Evolutionary conservation across 2,888 invertebrate species (phyloP), one percentile per base, ranked within the genome.

Genomic region (Synanthedon tipuliformis): DNA sequence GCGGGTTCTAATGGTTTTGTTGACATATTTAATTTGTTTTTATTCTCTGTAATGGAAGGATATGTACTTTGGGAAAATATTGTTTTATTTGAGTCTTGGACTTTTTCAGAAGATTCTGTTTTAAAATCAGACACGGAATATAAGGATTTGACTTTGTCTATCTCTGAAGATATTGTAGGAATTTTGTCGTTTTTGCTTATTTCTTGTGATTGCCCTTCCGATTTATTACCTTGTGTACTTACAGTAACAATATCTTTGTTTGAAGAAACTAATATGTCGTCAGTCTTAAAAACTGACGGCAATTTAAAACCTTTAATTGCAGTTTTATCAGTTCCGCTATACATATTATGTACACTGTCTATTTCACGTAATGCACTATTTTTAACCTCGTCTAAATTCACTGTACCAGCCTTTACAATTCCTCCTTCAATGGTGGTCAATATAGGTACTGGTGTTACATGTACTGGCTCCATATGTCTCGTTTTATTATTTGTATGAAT

Each of bases 361-460:
- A 12, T 49, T 49, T 23, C 23, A 23, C 10, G 12, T 49, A 18
- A 49, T 10, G 12, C 2, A 49, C 23, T 16, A 49, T 18, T 18
- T 16, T 49, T 49, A 7, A 16, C 18, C 12, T 49, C 49, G 12
- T 49, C n/a, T 45, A 45, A 16, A 16, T 49, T 23, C 16, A 61
- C 55, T 48, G 52, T 60, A 52, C 61, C 65, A n/a, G 62, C 55
- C 68, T 75, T 81, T 4, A 68, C 56, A 51, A 69, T 52, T 57
- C 61, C 73, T 58, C 61, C 74, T 71, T 85, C 85, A 52, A 73
- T 68, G 3, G 83, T 82, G 40, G 85, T 85, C 58, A 78, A 61
- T 62, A 86, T 84, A 50, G 86, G 85, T 34, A 73, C 75, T 34
- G 81, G 70, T 40, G 79, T 82, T 41, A 81, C 69, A 61, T 83